Conservation (phyloP, 2,113 vertebrate genomes). For the Microcebus griseorufus region DNA sequence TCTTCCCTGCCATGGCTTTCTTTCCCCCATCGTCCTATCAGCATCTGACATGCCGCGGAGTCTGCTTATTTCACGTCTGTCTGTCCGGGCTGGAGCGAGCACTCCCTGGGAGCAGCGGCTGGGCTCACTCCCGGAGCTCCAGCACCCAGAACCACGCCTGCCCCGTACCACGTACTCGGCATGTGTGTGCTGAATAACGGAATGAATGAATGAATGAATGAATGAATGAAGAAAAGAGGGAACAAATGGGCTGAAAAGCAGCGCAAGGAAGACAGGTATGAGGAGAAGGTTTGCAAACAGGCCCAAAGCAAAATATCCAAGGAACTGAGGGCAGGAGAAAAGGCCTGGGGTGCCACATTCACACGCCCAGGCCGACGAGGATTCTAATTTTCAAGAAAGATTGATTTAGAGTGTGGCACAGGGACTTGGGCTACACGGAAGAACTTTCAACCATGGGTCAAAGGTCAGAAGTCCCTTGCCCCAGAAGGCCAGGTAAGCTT, state of each 20-base stretch:
- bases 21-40: fast-evolving
- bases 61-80: neutral
- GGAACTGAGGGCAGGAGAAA: neutral
- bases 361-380: neutral
- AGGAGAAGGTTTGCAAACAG: neutral
- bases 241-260: neutral
- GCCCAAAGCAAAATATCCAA: neutral
- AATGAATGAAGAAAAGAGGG: neutral
- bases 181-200: neutral
- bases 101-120: fast-evolving
- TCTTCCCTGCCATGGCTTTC: neutral
- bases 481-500: neutral
- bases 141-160: neutral
- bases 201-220: neutral
- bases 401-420: neutral
- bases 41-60: fast-evolving
- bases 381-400: neutral
- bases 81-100: neutral
- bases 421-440: neutral
- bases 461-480: neutral
- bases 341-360: neutral
- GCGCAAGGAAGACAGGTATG: fast-evolving
- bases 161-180: fast-evolving
- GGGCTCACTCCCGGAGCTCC: too few relatives aligned
- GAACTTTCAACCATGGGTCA: neutral